A percentile compares a stretch with the other conserved stretches of the same genome.
Evolutionary conservation across 2,888 invertebrate species (phyloP).

Genomic region (Scotopteryx bipunctaria): DNA sequence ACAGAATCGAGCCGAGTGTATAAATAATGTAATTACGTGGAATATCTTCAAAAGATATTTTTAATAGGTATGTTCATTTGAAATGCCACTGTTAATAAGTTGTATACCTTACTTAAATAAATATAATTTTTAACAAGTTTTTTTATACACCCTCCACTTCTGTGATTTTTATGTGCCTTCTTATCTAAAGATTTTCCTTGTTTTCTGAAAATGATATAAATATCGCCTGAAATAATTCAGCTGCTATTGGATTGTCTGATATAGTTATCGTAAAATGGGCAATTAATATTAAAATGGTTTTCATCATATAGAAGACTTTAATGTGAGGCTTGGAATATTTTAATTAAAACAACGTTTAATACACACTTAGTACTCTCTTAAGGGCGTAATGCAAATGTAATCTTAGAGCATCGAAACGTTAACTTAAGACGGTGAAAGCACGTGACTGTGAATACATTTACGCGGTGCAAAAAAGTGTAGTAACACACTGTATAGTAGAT

Average conservation of each 20-base stretch:
- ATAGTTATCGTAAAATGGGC: too few species aligned
- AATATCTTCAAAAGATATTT: slow-evolving; percentile 64
- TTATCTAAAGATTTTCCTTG: too few species aligned
- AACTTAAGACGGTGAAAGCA: slow-evolving; percentile 4
- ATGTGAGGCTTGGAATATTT: too few species aligned
- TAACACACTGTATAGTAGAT: too few species aligned
- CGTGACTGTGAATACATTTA: slow-evolving; percentile 12
- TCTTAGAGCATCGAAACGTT: not conserved
- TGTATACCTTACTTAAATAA: slow-evolving; percentile 67
- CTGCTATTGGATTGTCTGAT: too few species aligned
- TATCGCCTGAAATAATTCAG: too few species aligned
- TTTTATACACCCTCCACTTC: not conserved
- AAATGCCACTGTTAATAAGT: slow-evolving; percentile 74
- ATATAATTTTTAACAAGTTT: slow-evolving; percentile 56
- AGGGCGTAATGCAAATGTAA: not conserved
- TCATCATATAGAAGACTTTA: too few species aligned
- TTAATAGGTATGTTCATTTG: slow-evolving; percentile 46
- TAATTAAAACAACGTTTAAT: too few species aligned
- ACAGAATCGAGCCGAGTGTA: too few species aligned
- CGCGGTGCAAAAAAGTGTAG: not conserved
- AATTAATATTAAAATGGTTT: too few species aligned
- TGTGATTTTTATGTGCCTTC: not conserved
- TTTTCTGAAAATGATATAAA: too few species aligned
- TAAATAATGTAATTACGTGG: slow-evolving; percentile 37
- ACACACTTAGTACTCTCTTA: too few species aligned